These are phyloP conservation scores for Plusia festucae DNA, from an alignment of 2,888 invertebrate genomes.

Conservation along the genomic window DNA sequence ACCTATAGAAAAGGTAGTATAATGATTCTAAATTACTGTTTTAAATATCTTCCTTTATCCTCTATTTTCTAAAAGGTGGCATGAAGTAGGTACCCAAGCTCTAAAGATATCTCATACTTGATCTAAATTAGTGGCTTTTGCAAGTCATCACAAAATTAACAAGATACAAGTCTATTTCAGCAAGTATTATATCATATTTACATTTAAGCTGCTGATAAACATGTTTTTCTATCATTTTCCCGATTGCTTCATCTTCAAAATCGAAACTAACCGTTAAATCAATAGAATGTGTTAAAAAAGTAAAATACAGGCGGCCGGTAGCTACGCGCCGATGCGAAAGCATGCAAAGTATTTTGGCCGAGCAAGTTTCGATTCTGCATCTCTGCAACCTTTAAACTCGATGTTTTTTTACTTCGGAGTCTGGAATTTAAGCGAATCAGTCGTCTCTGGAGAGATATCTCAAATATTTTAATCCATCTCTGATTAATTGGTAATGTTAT, in stretches of 20 bases:
- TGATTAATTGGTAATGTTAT: constrained; percentile 53
- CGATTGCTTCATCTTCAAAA: not conserved
- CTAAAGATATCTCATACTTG: too few relatives aligned
- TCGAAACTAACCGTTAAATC: constrained; percentile 6
- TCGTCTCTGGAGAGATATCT: constrained; percentile 48
- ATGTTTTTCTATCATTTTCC: not conserved
- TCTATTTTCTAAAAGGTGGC: not conserved
- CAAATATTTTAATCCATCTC: constrained; percentile 51
- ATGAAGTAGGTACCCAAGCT: too few relatives aligned
- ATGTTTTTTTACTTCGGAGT: constrained; percentile 46
- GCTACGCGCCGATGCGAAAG: constrained; percentile 49
- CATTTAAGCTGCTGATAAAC: not conserved
- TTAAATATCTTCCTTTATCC: not conserved
- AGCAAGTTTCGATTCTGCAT: constrained; percentile 57
- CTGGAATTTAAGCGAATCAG: constrained; percentile 57
- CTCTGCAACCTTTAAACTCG: constrained; percentile 61
- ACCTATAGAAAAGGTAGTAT: too few relatives aligned
- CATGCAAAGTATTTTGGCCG: constrained; percentile 62
- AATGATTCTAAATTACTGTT: too few relatives aligned
- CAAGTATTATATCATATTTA: not conserved
- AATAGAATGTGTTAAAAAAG: constrained; percentile 30
- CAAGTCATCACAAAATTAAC: not conserved
- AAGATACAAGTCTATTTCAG: not conserved
- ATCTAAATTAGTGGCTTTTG: not conserved
- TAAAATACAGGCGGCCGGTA: constrained; percentile 31